These are phyloP conservation scores for Molossus alvarezi DNA, from an alignment of 2,797 vertebrate genomes.

Conservation along the genomic window DNA sequence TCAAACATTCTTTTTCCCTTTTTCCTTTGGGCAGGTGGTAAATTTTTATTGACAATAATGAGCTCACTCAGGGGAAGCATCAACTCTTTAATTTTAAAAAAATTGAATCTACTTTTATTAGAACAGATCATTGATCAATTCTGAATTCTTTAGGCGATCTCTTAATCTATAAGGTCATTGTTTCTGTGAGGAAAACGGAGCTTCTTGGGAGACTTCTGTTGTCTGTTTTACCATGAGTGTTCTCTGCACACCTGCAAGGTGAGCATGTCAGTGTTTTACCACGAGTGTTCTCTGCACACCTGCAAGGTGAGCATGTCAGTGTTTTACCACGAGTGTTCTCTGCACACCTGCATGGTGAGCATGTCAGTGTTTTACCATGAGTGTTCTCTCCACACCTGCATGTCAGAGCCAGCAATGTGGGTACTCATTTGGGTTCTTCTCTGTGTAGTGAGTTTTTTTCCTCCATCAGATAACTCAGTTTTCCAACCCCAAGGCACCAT, in stretches of 20 bases:
- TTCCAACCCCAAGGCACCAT: too few species aligned
- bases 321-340: too few species aligned
- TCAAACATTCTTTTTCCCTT: not conserved
- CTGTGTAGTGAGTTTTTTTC: not conserved
- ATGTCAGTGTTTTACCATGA: not conserved
- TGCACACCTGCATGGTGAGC: too few species aligned
- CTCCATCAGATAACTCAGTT: not conserved
- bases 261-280: too few species aligned
- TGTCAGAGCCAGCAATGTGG: not conserved
- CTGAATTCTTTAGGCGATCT: not conserved
- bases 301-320: too few species aligned
- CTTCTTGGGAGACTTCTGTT: not conserved
- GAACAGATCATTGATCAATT: not conserved
- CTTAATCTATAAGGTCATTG: not conserved
- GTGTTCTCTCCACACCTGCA: not conserved
- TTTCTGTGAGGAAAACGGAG: not conserved
- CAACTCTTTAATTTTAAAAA: not conserved
- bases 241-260: not conserved
- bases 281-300: too few species aligned
- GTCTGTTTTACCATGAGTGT: not conserved
- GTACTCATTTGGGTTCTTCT: not conserved
- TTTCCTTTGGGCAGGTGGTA: not conserved
- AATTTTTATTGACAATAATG: not conserved
- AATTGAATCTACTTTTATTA: not conserved
- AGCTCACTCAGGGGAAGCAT: not conserved